Evolutionary conservation across 92 coral and sea anemone species (phyloP), one percentile per base, ranked within the genome.

Genomic region (Montipora capitata): DNA sequence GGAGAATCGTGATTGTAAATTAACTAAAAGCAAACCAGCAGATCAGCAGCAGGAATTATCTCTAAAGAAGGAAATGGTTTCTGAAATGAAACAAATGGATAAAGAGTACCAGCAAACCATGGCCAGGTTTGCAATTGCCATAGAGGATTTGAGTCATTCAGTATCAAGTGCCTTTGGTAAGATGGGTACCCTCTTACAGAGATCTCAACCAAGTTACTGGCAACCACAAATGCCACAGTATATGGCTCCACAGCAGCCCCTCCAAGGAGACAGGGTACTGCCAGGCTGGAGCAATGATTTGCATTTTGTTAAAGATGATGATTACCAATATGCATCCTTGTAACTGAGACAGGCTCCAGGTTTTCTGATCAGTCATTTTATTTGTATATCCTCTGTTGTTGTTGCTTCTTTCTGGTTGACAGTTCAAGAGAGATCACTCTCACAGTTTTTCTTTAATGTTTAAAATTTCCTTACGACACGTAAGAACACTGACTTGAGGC

Each of bases 1-100:
- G 76, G 84, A 85, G 54, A 63, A 85, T 65, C 76, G 84, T 17
- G 71, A 85, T 44, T 76, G 90, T 43, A 85, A 85, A 44, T 58
- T 85, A 69, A 85, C 38, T 13, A 85, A 85, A 48, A 76, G 40
- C 44, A 85, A 84, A 75, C 40, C 70, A 62, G 54, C 69, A 20
- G 85, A 85, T 66, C 83, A 76, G 65, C 83, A 83, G 56, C 79
- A 85, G 48, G 90, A 85, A 71, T 68, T 85, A 69, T 51, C 66
- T 38, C 76, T 85, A 13, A 76, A 85, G 80, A 85, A 85, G 81
- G 85, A 85, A 61, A 74, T 75, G 89, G n/a, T 85, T 49, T 85
- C 81, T 64, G 81, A 85, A 38, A 85, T 85, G 89, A 85, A 85
- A 40, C 51, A 74, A 49, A 42, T 67, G 57, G 88, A 84, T 65